Evolutionary conservation across 2,888 invertebrate genomes (phyloP).

Genomic region (Agrilus cyanescens): DNA sequence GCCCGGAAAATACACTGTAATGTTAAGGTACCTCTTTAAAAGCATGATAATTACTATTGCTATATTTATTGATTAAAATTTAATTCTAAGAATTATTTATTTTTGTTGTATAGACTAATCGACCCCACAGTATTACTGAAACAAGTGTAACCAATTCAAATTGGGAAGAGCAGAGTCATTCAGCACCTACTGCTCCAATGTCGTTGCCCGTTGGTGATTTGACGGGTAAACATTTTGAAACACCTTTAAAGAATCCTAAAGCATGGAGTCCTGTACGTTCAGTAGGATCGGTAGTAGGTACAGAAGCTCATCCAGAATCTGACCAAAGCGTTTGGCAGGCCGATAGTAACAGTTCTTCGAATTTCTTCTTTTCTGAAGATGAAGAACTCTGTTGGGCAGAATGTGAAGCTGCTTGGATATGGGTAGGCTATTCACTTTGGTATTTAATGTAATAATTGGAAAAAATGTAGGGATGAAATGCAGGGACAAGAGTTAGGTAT

Average conservation of each 20-base stretch:
- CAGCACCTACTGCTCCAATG: conserved; percentile 56
- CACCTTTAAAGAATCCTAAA: conserved; percentile 64
- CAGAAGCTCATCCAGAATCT: conserved; percentile 77
- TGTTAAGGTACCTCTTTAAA: too few relatives aligned
- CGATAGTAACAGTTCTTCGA: conserved; percentile 56
- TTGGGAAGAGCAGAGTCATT: conserved; percentile 60
- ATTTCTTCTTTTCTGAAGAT: conserved; percentile 70
- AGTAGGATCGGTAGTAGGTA: conserved; percentile 72
- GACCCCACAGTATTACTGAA: conserved; percentile 42
- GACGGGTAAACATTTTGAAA: conserved; percentile 56
- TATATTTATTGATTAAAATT: too few relatives aligned
- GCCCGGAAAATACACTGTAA: too few relatives aligned
- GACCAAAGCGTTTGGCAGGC: conserved; percentile 73
- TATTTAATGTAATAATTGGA: conserved; percentile 44
- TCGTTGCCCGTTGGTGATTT: conserved; percentile 48
- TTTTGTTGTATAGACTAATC: conserved; percentile 28
- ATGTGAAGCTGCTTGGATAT: conserved; percentile 70
- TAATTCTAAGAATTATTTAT: too few relatives aligned
- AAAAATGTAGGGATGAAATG: too few relatives aligned
- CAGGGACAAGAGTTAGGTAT: too few relatives aligned
- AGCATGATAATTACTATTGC: too few relatives aligned
- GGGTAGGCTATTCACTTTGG: conserved; percentile 38
- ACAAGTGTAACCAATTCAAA: conserved; percentile 37
- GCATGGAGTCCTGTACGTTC: conserved; percentile 85
- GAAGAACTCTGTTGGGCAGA: conserved; percentile 70